Conservation (phyloP, 2,888 invertebrate species). For the Drosophila anomelani region DNA sequence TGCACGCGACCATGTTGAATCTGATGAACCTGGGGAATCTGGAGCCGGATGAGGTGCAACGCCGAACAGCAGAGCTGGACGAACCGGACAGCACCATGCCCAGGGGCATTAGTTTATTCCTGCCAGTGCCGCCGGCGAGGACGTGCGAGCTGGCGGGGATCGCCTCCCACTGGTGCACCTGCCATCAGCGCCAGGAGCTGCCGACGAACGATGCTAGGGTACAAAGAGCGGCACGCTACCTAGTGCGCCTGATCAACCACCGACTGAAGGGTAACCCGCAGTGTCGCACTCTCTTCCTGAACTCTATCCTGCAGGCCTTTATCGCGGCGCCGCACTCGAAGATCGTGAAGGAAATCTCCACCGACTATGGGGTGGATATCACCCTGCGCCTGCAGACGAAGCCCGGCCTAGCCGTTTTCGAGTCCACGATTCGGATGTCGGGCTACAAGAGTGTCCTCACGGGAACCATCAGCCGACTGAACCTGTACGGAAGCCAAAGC, state of each 20-base stretch:
- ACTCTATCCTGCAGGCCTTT: constrained; percentile 88
- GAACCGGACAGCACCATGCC: constrained; percentile 84
- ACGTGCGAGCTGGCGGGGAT: constrained; percentile 92
- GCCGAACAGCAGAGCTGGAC: constrained; percentile 47
- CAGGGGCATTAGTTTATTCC: constrained; percentile 91
- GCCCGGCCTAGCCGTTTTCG: constrained; percentile 88
- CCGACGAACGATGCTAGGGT: constrained; percentile 86
- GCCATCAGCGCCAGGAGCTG: constrained; percentile 88
- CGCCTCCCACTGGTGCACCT: constrained; percentile 94
- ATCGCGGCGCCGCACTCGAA: constrained; percentile 85
- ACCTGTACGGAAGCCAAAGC: constrained; percentile 92
- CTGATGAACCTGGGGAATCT: constrained; percentile 86
- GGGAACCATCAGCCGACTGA: constrained; percentile 91
- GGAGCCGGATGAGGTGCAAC: constrained; percentile 84
- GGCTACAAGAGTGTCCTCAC: constrained; percentile 79
- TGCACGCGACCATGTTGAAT: constrained; percentile 92
- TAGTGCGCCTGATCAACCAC: constrained; percentile 88
- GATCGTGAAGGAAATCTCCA: constrained; percentile 79
- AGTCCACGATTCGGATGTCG: constrained; percentile 89
- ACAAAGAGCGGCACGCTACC: constrained; percentile 86
- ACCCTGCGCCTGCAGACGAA: constrained; percentile 85
- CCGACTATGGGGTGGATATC: constrained; percentile 82
- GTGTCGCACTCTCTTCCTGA: constrained; percentile 88
- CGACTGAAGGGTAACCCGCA: constrained; percentile 87
- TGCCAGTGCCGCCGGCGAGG: constrained; percentile 89